phyloP scores from a whole-genome alignment of 1,140 invertebrate species.

The Marisa cornuarietis region DNA sequence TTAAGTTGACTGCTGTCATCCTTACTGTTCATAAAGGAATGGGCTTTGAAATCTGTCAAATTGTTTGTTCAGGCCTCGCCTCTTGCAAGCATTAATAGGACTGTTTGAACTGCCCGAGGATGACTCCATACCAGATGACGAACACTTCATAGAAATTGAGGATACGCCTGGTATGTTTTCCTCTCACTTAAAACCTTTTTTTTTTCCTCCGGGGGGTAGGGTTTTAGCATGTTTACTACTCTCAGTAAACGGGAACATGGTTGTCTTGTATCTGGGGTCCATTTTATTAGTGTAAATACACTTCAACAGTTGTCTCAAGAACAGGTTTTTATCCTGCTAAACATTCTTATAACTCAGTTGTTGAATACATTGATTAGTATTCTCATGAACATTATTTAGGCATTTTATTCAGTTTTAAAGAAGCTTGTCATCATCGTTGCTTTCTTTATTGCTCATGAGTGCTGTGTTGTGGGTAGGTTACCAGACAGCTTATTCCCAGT shows the following conservation, averaged over 20 bases:
- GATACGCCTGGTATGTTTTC: conserved; percentile 72
- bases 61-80: conserved; percentile 65
- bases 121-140: conserved; percentile 80
- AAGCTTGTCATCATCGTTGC: too few relatives aligned
- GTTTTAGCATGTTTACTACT: background rate
- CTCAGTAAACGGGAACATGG: too few relatives aligned
- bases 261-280: too few relatives aligned
- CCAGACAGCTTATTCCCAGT: conserved; percentile 88
- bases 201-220: background rate
- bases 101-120: conserved; percentile 90
- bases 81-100: conserved; percentile 80
- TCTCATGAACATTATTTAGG: too few relatives aligned
- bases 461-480: conserved; percentile 71
- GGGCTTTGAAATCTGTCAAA: background rate
- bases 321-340: background rate
- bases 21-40: too few relatives aligned
- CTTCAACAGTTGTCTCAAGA: background rate
- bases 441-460: too few relatives aligned
- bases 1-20: too few relatives aligned
- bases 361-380: too few relatives aligned
- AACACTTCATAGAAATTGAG: conserved; percentile 87
- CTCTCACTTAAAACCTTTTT: too few relatives aligned
- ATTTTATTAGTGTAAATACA: too few relatives aligned
- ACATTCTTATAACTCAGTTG: too few relatives aligned
- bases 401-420: too few relatives aligned